Conservation (phyloP, 1,140 invertebrate genomes). For the Bombus soroeensis region DNA sequence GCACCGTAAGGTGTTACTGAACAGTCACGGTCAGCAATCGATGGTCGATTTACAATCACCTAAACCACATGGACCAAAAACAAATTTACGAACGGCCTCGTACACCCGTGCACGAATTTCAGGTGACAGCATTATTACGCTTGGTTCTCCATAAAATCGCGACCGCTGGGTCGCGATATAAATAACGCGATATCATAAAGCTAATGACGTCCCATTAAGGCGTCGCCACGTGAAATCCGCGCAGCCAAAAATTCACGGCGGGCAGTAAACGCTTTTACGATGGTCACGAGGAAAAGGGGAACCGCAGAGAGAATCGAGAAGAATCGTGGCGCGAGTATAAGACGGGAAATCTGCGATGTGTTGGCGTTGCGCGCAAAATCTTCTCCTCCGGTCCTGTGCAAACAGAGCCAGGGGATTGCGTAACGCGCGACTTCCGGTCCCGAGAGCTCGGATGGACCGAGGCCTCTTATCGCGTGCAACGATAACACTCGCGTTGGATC, state of each 20-base stretch:
- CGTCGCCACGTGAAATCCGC: conserved; percentile 54
- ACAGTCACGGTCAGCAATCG: background rate
- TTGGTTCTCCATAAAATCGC: conserved; percentile 48
- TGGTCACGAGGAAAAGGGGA: background rate
- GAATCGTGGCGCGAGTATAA: conserved; percentile 15
- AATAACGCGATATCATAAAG: conserved; percentile 71
- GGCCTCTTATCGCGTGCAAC: conserved; percentile 27
- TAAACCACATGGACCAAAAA: too few species aligned
- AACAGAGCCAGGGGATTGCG: conserved; percentile 14
- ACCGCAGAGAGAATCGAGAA: background rate
- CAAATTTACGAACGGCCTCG: conserved; percentile 5
- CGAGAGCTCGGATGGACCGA: background rate
- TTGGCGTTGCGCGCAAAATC: background rate
- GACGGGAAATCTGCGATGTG: conserved; percentile 35
- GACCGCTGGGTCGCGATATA: conserved; percentile 63
- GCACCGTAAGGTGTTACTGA: background rate
- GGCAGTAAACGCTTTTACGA: conserved; percentile 64
- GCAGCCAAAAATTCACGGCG: conserved; percentile 59
- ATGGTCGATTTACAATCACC: background rate
- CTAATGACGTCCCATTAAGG: conserved; percentile 74
- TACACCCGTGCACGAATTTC: background rate
- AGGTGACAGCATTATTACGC: conserved; percentile 66
- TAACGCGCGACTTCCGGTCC: conserved; percentile 50
- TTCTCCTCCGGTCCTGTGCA: conserved; percentile 6
- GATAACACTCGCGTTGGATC: conserved; percentile 1